Base-by-base conservation (phyloP, 1,140 invertebrate species). In the Catajapyx aquilonaris region DNA sequence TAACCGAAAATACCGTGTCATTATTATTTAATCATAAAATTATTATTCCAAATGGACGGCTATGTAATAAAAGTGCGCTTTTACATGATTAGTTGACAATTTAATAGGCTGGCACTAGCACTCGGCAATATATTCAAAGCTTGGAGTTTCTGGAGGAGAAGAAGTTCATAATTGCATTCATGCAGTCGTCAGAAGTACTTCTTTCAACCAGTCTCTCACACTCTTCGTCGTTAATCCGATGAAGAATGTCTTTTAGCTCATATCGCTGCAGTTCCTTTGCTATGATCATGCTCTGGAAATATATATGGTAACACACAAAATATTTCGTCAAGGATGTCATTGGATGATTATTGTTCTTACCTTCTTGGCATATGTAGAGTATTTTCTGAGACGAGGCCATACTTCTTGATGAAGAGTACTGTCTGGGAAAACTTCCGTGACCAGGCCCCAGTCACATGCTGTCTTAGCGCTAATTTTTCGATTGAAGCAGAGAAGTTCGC, bases 401-500 rank as follows among this genome's bases (percentile, higher is more conserved):
- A 72, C 63, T 49, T 76, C 65, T 32, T 53, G 48, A 35, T 65
- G 49, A 41, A 79, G 62, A 16, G 59, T 56, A 25, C 66, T 52
- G 35, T 62, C 51, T 22, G 70, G 64, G 38, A 72, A 71, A 9
- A 87, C 53, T 50, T 73, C 59, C 23, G 73, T 73, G 1, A 90
- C 65, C 28, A 93, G 65, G 28, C 78, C 74, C 47, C 62, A 60
- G 20, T 71, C 54, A 13, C 65, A 52, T 2, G 85, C 87, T 59
- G 85, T 73, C 36, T 61, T 39, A 4, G 83, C 83, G 41, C 64
- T 65, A 39, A 94, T 61, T 58, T 76, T 86, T 39, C 76, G 62
- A 43, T 78, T 79, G 40, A 90, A 76, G 19, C 81, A 54, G 25
- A 94, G 56, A 56, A 91, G 57, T 55, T 90, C 79, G 39, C 62